phyloP scores from a whole-genome alignment of 35 echinoderm and acorn worm genomes.

The Strongylocentrotus purpuratus region DNA sequence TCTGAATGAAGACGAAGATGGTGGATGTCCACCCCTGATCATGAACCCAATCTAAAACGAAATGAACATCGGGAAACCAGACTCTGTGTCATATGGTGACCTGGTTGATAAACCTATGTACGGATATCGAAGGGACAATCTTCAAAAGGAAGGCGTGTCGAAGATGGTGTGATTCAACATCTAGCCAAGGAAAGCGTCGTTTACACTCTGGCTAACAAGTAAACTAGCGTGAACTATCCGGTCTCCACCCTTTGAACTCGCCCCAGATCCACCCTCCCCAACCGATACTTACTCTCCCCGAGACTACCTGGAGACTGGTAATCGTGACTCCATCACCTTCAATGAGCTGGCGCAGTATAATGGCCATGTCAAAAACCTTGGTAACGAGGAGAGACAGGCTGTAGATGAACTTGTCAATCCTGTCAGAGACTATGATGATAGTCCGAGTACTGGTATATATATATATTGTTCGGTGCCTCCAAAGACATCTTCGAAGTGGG shows the following conservation, averaged over 20 bases:
- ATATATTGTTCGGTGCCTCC: background rate
- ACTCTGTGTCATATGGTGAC: no score
- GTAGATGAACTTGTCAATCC: slow-evolving; percentile 5
- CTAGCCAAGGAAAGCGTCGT: no score
- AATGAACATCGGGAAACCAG: no score
- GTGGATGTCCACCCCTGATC: no score
- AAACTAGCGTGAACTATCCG: background rate
- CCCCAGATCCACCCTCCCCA: background rate
- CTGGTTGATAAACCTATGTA: no score
- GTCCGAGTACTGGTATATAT: background rate
- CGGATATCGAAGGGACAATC: no score
- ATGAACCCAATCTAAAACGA: no score
- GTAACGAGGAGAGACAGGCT: background rate
- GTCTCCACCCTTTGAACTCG: background rate
- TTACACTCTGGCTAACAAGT: no score
- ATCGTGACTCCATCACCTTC: background rate
- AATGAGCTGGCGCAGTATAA: background rate
- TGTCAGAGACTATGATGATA: background rate
- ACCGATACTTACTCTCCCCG: background rate
- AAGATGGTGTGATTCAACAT: no score
- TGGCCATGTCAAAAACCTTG: background rate
- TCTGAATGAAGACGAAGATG: no score
- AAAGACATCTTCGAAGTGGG: background rate
- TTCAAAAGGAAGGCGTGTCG: no score
- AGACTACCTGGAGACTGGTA: background rate